Conservation (phyloP, 2,888 invertebrate species). For the Conomelus anceps region DNA sequence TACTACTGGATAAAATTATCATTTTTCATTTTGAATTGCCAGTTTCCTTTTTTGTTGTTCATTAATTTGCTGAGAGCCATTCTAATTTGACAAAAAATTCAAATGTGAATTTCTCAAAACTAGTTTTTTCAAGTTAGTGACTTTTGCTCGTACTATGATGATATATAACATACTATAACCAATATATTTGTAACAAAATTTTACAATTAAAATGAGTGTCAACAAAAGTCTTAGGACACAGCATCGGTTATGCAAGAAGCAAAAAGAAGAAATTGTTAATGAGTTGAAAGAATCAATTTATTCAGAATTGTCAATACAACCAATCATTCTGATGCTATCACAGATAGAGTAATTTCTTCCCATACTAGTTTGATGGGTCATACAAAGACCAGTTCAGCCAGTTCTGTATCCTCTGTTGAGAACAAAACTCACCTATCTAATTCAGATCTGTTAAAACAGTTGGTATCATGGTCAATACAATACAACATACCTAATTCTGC, state of each 20-base stretch:
- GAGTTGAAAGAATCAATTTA: background rate
- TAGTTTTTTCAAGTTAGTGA: too few species aligned
- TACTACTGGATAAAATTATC: too few species aligned
- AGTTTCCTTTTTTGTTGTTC: too few species aligned
- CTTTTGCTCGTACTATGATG: too few species aligned
- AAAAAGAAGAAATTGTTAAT: background rate
- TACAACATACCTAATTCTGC: background rate
- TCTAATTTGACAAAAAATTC: too few species aligned
- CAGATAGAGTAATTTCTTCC: background rate
- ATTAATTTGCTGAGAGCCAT: too few species aligned
- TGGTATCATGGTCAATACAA: background rate
- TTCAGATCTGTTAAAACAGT: background rate
- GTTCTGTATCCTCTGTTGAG: background rate
- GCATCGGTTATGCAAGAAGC: background rate
- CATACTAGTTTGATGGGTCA: background rate
- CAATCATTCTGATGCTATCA: background rate
- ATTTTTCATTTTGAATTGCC: too few species aligned
- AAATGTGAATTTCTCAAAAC: too few species aligned
- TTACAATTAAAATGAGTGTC: background rate
- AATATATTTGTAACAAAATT: too few species aligned
- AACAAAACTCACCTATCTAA: background rate
- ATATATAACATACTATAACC: too few species aligned
- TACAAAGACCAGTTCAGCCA: background rate
- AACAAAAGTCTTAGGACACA: background rate
- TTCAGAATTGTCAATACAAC: background rate